Base-by-base conservation (phyloP, 2,888 invertebrate genomes). In the Psylliodes chrysocephalus region DNA sequence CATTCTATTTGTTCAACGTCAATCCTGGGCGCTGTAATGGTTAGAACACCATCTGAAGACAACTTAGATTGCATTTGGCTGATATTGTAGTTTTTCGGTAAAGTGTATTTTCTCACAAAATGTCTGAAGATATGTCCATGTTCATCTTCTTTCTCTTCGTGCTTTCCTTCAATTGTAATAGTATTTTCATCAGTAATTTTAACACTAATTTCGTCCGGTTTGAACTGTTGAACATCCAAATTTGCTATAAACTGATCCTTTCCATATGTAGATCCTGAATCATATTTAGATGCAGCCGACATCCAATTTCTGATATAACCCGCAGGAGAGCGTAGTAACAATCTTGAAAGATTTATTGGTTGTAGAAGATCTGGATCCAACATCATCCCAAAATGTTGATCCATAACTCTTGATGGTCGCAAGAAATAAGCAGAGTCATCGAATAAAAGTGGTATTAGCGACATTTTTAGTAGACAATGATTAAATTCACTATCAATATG, bases 111-210 rank as follows among this genome's bases (percentile, higher is more conserved):
- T 28, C 94, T 85, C 66, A 90, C 87, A 74, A 93, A 93, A 71
- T 93, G 91, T 60, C 92, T 86, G 40, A 89, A 88, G n/a, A 92
- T 88, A 79, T 86, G 90, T 0, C 93, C 93, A 72, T 90, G 90
- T 12, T 89, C 88, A 70, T 92, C 91, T 46, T 87, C 86, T 72
- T 89, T 90, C 67, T 93, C 89, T 73, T 91, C 91, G 76, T 91
- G 93, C 77, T 89, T 92, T 0, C 91, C 93, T 79, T 93, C 91
- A n/a, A 92, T 85, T 52, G 89, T 86, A 22, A 94, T 86, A 60
- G 85, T 86, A 68, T 89, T 78, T 4, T 92, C 92, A 6, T 61
- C 68, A 0, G 90, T 85, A 78, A 71, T 85, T 80, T 92, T 93
- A 15, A 94, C 93, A 6, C 87, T 85, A 25, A 94, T 88, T 80